A percentile compares a stretch with the other conserved stretches of the same genome.
Evolutionary conservation across 2,113 vertebrate genomes (phyloP).

Genomic region (Pituophis catenifer): DNA sequence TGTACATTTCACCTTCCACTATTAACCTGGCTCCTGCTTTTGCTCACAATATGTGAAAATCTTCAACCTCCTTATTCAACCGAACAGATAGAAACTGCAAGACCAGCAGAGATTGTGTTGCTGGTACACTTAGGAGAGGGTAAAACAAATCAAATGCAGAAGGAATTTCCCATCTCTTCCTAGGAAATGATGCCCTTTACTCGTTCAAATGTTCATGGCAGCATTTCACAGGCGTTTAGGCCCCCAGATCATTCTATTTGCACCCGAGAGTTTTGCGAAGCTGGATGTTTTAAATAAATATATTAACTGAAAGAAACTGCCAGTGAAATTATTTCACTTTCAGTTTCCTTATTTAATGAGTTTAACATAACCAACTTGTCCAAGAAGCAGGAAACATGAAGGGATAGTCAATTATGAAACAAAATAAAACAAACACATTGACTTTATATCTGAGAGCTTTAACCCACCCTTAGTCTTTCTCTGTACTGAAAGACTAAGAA

Average conservation of each 20-base stretch:
- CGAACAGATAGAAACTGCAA: not conserved
- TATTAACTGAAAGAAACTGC: not conserved
- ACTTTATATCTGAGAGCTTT: constrained; percentile 4
- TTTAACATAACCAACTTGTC: not conserved
- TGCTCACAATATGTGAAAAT: not conserved
- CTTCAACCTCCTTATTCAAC: not conserved
- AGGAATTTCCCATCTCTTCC: not conserved
- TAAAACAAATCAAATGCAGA: not conserved
- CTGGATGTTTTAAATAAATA: not conserved
- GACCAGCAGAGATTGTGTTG: not conserved
- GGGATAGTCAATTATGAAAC: constrained; percentile 40
- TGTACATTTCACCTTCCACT: not conserved
- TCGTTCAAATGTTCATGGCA: not conserved
- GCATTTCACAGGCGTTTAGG: not conserved
- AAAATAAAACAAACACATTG: constrained; percentile 10
- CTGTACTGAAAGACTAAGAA: constrained; percentile 17
- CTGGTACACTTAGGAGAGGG: not conserved
- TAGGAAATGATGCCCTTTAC: not conserved
- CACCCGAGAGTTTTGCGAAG: not conserved
- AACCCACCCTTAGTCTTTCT: not conserved
- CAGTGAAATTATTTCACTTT: not conserved
- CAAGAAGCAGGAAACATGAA: constrained; percentile 17
- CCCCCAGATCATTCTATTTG: not conserved
- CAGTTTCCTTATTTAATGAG: not conserved
- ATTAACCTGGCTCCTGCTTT: not conserved